These are phyloP conservation scores for rabbit (Oryctolagus cuniculus) DNA, from an alignment of 2,113 vertebrate genomes.

Conservation along the genomic window DNA sequence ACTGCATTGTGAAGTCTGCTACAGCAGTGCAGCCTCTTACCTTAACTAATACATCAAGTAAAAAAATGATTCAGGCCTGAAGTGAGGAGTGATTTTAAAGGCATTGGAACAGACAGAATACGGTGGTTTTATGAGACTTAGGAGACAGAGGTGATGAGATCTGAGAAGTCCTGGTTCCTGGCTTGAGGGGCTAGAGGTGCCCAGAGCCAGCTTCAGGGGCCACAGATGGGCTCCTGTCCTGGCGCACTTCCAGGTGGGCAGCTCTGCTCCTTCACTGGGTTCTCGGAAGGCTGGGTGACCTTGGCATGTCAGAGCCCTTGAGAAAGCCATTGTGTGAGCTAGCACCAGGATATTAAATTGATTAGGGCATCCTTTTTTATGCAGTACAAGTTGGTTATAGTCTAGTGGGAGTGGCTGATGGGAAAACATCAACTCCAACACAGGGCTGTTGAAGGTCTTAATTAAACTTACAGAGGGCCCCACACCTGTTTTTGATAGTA, in stretches of 20 bases:
- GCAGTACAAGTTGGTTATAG: neutral
- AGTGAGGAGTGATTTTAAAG: neutral
- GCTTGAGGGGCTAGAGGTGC: neutral
- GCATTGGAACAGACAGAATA: neutral
- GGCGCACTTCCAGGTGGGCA: neutral
- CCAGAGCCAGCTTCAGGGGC: neutral
- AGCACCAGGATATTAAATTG: neutral
- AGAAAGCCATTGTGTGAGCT: neutral
- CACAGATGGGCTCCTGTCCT: neutral
- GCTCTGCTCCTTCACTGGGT: neutral
- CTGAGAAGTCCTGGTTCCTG: conserved; percentile 23
- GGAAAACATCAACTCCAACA: neutral
- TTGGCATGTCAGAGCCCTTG: neutral
- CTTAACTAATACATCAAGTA: neutral
- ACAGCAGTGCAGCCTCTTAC: conserved; percentile 33
- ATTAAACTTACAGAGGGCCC: neutral
- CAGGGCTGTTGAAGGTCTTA: neutral
- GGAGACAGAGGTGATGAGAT: neutral
- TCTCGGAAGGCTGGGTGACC: neutral
- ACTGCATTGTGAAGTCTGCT: conserved; percentile 23
- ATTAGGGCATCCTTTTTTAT: neutral
- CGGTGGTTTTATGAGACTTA: neutral
- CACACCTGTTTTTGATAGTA: neutral
- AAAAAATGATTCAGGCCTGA: conserved; percentile 32
- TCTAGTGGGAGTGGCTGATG: neutral